Percentiles rank a stretch among this genome's conserved stretches.
Evolutionary conservation across 2,797 vertebrate species (phyloP).

Genomic region (Chiroxiphia lanceolata): DNA sequence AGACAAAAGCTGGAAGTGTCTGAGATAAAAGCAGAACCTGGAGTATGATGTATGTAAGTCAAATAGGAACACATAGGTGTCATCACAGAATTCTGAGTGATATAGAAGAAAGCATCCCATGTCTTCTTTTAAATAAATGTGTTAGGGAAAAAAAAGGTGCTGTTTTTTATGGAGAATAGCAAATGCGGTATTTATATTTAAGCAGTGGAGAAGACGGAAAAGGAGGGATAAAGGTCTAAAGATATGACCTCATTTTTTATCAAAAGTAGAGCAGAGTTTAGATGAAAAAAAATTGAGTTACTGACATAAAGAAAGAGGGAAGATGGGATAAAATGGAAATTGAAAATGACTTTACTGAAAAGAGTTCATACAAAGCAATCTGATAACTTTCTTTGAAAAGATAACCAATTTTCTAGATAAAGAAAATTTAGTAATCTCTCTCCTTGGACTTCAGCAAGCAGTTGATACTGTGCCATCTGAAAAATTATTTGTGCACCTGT

Average conservation of each 20-base stretch:
- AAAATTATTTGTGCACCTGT: background rate
- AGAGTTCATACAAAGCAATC: background rate
- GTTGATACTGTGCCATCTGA: background rate
- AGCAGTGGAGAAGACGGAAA: background rate
- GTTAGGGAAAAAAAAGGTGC: background rate
- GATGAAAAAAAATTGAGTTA: slow-evolving; percentile 5
- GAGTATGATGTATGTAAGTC: background rate
- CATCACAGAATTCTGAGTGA: background rate
- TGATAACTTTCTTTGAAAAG: slow-evolving; percentile 15
- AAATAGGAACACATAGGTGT: background rate
- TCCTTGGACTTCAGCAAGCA: slow-evolving; percentile 1
- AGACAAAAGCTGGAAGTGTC: background rate
- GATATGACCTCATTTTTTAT: slow-evolving; percentile 13
- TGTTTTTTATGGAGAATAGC: background rate
- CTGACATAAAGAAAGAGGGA: background rate
- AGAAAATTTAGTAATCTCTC: slow-evolving; percentile 17
- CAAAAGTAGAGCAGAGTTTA: background rate
- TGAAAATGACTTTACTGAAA: slow-evolving; percentile 27
- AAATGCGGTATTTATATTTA: background rate
- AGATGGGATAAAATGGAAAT: slow-evolving; percentile 12
- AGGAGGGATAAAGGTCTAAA: background rate
- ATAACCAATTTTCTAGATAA: slow-evolving; percentile 32
- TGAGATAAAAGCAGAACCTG: background rate
- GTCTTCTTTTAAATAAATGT: background rate
- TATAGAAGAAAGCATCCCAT: background rate